Evolutionary conservation across 2,888 invertebrate species (phyloP).

Genomic region (Spilarctia lutea): DNA sequence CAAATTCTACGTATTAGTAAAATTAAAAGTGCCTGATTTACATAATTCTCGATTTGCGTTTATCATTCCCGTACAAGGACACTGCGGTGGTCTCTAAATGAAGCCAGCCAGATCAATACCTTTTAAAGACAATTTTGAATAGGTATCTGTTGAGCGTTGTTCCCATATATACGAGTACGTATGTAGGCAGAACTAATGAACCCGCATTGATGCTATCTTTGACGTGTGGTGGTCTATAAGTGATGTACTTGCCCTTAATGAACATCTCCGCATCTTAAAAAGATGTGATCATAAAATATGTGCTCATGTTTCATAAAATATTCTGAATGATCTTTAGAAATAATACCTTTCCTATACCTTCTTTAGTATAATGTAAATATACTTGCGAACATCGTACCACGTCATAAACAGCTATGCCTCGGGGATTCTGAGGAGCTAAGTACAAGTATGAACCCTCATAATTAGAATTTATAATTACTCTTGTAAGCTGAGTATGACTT

Average conservation of each 20-base stretch:
- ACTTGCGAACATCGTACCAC: neutral
- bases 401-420: neutral
- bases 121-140: slow-evolving; percentile 36
- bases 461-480: neutral
- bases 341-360: neutral
- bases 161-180: slow-evolving; percentile 9
- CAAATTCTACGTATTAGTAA: slow-evolving; percentile 32
- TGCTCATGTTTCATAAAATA: neutral
- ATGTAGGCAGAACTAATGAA: slow-evolving; percentile 34
- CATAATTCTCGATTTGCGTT: slow-evolving; percentile 47
- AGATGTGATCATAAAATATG: neutral
- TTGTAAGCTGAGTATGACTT: neutral
- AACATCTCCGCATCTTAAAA: neutral
- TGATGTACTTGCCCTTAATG: neutral
- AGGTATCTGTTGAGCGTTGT: slow-evolving; percentile 25
- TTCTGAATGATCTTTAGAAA: neutral
- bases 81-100: slow-evolving; percentile 32
- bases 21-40: slow-evolving; percentile 39
- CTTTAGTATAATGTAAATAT: neutral
- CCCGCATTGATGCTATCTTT: slow-evolving; percentile 34
- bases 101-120: slow-evolving; percentile 40
- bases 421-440: neutral
- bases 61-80: slow-evolving; percentile 40
- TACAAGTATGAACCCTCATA: neutral
- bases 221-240: slow-evolving; percentile 29